These are phyloP conservation scores for Megaceryle alcyon DNA, from an alignment of 2,797 vertebrate species.

Conservation along the genomic window DNA sequence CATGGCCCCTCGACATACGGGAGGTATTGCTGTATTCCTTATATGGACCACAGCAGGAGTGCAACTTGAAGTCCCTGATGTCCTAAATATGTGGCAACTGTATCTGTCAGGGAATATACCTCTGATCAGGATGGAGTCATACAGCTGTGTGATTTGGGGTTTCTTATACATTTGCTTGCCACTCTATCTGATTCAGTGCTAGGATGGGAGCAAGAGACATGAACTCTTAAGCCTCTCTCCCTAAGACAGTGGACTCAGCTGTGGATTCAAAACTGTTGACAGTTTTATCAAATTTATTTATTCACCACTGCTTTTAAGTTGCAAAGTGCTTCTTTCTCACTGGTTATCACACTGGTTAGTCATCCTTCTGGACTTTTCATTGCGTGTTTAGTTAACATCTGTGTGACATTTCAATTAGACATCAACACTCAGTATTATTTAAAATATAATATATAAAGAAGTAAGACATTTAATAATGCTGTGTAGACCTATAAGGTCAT, in stretches of 20 bases:
- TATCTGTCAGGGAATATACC: not conserved
- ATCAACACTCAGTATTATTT: not conserved
- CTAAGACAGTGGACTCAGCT: not conserved
- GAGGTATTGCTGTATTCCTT: not conserved
- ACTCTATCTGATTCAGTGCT: not conserved
- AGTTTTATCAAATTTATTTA: not conserved
- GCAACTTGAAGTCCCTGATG: not conserved
- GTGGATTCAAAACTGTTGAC: not conserved
- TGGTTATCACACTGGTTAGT: not conserved
- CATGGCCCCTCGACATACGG: not conserved
- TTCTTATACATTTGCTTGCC: not conserved
- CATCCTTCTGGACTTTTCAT: not conserved
- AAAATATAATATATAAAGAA: not conserved
- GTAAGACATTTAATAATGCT: not conserved
- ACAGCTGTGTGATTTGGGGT: not conserved
- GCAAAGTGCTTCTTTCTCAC: not conserved
- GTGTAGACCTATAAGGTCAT: not conserved
- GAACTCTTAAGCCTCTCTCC: not conserved
- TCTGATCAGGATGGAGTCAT: not conserved
- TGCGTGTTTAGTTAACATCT: not conserved
- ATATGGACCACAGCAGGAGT: not conserved
- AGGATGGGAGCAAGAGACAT: not conserved
- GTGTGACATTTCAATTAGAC: not conserved
- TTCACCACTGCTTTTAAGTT: not conserved
- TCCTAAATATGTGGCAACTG: not conserved